Evolutionary conservation across 1,140 invertebrate species (phyloP), one percentile per base, ranked within the genome.

Genomic region (Pseudomyrmex pallidus): DNA sequence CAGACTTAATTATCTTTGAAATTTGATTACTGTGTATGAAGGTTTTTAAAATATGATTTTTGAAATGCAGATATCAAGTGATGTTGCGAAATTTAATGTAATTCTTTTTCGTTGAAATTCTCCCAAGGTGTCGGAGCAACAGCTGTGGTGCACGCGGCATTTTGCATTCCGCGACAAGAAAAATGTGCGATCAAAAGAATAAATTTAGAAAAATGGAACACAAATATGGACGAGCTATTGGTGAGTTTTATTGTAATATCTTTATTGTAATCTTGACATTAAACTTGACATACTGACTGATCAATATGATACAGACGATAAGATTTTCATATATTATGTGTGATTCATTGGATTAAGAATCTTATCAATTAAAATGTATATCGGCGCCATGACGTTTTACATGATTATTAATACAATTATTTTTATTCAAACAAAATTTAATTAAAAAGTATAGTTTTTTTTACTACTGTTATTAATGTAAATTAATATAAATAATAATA

Each of bases 131-230:
- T 99, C 87, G 99, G 99, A 54, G 99, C 99, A 52, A 99, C 98
- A 20, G 99, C 99, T 2, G 97, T 98, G 62, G 99, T 99, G 7
- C 98, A 99, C 94, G 97, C 97, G 46, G 99, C 99, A 1, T 96
- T 97, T 85, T 99, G 99, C 93, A 97, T 98, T 91, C 97, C 98
- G 12, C 95, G 98, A 35, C 97, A 97, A 89, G 99, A 99, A 94
- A 98, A 98, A 95, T 99, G 98, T 95, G 99, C 99, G 87, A 99
- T 99, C 89, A 99, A 99, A 94, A 96, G 99, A 85, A 99, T 99
- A 91, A 99, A 99, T 95, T 95, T 99, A 88, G 99, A 99, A 94
- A 99, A 99, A 96, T 99, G 99, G 97, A 99, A 99, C 94, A 99
- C 99, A 5, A 99, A 98, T 77, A 99, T 99, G 97, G 99, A 99